Evolutionary conservation across 2,797 vertebrate genomes (phyloP), one percentile per base, ranked within the genome.

Genomic region (Poecilia velifera): DNA sequence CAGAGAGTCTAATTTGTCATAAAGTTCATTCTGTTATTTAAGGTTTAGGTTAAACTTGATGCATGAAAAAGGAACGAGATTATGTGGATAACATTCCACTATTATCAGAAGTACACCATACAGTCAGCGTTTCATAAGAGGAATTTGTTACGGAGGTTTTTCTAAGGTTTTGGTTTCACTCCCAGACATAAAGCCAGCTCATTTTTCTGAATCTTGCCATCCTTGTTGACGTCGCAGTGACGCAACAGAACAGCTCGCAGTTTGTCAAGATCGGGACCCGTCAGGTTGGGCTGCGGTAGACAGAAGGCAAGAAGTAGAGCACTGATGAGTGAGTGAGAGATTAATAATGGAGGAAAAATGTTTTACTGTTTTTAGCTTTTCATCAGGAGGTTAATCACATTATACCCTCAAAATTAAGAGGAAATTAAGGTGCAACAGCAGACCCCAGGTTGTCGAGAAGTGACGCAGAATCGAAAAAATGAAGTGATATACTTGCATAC

Each of bases 151-250:
- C 20, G 28, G 3, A 8, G 8, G 34, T 34, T 0, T 25, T 0
- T 72, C 64, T 84, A 87, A 71, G 31, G 39, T 5, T 89, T 95
- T 43, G 90, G 90, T 92, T 97, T 99, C 83, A 99, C 91, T 77
- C 98, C 98, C 7, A 99, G 96, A 94, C 97, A 99, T 88, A 99
- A 94, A 53, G 97, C 95, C 62, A 99, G 90, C 91, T 99, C 98
- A 0, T 97, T 98, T 91, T 95, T 98, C 95, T 99, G 98, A 84
- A 98, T 98, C 94, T 98, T 99, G 43, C 98, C 98, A 0, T 99
- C 98, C 80, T 97, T 97, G 95, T 99, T 99, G 83, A 96, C 91
- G 0, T 99, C 98, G 0, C 98, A 99, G 92, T 99, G 98, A 78
- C 92, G 93, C 82, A 99, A 91, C 71, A 99, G 93, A 73, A 98